Evolutionary conservation across 2,888 invertebrate genomes (phyloP), one percentile per base, ranked within the genome.

Genomic region (Apodemia hepburni): DNA sequence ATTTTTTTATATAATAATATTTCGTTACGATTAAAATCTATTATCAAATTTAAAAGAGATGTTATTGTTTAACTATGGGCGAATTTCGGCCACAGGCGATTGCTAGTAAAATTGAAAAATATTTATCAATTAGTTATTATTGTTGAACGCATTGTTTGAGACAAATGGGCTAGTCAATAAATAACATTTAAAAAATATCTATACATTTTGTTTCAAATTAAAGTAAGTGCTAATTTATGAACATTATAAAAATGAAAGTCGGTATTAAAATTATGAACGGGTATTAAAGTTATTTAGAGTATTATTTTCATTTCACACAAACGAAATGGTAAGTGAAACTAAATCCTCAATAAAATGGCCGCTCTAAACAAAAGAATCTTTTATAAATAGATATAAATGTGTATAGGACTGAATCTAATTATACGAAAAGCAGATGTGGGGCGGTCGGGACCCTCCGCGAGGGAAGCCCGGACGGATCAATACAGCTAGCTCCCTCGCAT

Each of bases 381-480:
- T 68, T 76, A 71, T 79, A 78, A 79, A 78, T 79, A 75, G 75
- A 68, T 69, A 70, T 45, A 59, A 49, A 61, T 61, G 59, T 47
- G 58, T 65, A 64, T 63, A 58, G 66, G 59, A 49, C 51, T 61
- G 54, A 64, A 58, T 64, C 58, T 68, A 68, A 67, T 68, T 66
- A 66, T 64, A 65, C 63, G 59, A 66, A 60, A 67, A 63, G 68
- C 69, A 69, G 67, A 68, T 67, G 68, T 65, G 65, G 67, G 64
- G 63, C 65, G 63, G 62, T 59, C 42, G 68, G 68, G 69, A 45
- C 61, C 69, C 69, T 68, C 66, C 61, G 60, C 64, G 62, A 61
- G 64, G 65, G 66, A 61, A 64, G 62, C 85, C 85, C 84, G 83
- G 82, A 76, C 81, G 69, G 84, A 85, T 86, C 86, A 85, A 85